Percentiles rank a stretch among this genome's conserved stretches.
Conservation (phyloP, 2,797 vertebrate genomes). For the Apogon talboti region DNA sequence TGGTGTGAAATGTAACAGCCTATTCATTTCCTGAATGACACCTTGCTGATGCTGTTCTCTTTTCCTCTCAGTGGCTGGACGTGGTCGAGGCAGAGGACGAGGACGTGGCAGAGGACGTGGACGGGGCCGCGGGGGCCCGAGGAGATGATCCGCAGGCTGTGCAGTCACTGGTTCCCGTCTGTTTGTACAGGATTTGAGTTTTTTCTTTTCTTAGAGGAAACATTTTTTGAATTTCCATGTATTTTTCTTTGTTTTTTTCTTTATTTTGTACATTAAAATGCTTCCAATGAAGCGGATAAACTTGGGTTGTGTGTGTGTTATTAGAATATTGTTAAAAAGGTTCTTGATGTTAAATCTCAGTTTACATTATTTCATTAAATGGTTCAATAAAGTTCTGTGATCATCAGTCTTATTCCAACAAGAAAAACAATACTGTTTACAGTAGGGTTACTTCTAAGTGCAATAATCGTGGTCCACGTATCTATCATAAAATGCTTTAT, state of each 20-base stretch:
- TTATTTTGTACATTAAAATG: constrained; percentile 84
- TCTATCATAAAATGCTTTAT: too few relatives aligned
- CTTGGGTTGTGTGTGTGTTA: constrained; percentile 40
- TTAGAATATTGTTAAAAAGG: constrained; percentile 8
- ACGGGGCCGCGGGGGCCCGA: constrained; percentile 84
- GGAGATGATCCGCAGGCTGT: constrained; percentile 78
- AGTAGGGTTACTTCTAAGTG: too few relatives aligned
- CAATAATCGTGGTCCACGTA: too few relatives aligned
- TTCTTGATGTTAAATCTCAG: background rate
- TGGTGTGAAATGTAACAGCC: too few relatives aligned
- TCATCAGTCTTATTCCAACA: too few relatives aligned
- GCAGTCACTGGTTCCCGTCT: constrained; percentile 38
- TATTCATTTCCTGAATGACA: too few relatives aligned
- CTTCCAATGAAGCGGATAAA: constrained; percentile 49
- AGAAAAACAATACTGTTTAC: too few relatives aligned
- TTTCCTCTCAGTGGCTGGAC: constrained; percentile 80
- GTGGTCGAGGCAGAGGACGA: constrained; percentile 84
- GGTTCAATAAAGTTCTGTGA: constrained; percentile 25
- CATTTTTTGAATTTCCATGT: constrained; percentile 60
- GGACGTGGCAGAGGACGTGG: constrained; percentile 86
- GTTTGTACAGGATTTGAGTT: constrained; percentile 83
- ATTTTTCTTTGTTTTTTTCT: constrained; percentile 40
- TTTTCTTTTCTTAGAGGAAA: constrained; percentile 49
- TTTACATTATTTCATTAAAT: constrained; percentile 6
- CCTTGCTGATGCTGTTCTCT: background rate